Evolutionary conservation across 2,888 invertebrate species (phyloP).

Genomic region (Apodemia zela): DNA sequence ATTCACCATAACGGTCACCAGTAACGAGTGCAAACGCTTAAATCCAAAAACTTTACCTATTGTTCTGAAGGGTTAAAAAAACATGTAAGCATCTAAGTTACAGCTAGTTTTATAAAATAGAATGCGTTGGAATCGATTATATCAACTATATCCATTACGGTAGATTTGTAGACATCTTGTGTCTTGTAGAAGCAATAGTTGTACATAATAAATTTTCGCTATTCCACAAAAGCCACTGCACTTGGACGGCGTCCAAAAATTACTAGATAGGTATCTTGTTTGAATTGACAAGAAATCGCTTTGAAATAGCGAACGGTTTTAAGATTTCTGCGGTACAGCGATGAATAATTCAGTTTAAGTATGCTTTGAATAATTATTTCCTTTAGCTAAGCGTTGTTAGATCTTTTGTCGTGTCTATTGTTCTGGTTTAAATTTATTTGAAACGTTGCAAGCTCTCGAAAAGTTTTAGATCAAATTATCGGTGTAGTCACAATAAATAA

Average conservation of each 20-base stretch:
- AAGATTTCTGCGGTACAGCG: neutral
- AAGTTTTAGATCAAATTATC: neutral
- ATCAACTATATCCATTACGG: neutral
- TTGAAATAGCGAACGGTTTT: slow-evolving; percentile 25
- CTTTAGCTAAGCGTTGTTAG: neutral
- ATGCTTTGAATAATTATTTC: slow-evolving; percentile 4
- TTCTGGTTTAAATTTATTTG: neutral
- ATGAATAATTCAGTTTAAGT: slow-evolving; percentile 5
- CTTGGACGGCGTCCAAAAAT: slow-evolving; percentile 32
- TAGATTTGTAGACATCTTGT: slow-evolving; percentile 14
- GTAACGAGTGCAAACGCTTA: no score
- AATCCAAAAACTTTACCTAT: no score
- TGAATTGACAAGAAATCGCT: slow-evolving; percentile 33
- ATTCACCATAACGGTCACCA: no score
- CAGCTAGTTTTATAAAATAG: neutral
- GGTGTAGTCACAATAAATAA: neutral
- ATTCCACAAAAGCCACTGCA: slow-evolving; percentile 28
- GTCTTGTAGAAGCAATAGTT: slow-evolving; percentile 4
- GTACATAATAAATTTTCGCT: slow-evolving; percentile 27
- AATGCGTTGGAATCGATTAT: neutral
- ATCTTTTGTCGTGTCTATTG: neutral
- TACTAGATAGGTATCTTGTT: slow-evolving; percentile 33
- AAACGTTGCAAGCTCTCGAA: neutral
- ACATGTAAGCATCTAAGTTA: no score
- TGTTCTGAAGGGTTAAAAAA: no score